Evolutionary conservation across 2,888 invertebrate genomes (phyloP).

Genomic region (Crematogaster levior): DNA sequence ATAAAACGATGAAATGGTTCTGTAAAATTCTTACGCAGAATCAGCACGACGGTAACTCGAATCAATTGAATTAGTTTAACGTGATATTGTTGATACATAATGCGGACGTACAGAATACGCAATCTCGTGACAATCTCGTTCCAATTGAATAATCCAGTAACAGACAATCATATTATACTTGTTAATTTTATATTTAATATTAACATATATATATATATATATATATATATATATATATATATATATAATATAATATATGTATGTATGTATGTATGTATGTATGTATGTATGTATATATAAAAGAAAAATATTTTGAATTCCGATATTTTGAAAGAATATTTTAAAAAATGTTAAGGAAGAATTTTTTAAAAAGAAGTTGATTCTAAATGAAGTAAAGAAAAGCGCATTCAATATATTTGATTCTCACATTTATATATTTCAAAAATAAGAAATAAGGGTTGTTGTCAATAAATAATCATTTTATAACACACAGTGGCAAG

Average conservation of each 20-base stretch:
- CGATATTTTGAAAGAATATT: background rate
- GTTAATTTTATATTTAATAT: conserved; percentile 10
- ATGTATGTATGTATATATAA: no score
- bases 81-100: background rate
- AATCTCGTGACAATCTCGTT: background rate
- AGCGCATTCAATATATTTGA: background rate
- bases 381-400: background rate
- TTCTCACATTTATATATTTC: background rate
- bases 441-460: background rate
- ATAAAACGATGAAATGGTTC: background rate
- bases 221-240: no score
- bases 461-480: background rate
- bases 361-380: background rate
- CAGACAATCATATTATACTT: no score
- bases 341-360: background rate
- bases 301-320: background rate
- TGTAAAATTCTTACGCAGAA: conserved; percentile 9
- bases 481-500: background rate
- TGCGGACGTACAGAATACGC: background rate
- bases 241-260: no score
- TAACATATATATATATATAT: no score
- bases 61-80: conserved; percentile 1
- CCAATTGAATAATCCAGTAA: background rate
- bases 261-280: no score
- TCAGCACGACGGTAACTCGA: background rate